Evolutionary conservation across 64 coral and sea anemone genomes (phyloP).

Genomic region (Pocillopora verrucosa): DNA sequence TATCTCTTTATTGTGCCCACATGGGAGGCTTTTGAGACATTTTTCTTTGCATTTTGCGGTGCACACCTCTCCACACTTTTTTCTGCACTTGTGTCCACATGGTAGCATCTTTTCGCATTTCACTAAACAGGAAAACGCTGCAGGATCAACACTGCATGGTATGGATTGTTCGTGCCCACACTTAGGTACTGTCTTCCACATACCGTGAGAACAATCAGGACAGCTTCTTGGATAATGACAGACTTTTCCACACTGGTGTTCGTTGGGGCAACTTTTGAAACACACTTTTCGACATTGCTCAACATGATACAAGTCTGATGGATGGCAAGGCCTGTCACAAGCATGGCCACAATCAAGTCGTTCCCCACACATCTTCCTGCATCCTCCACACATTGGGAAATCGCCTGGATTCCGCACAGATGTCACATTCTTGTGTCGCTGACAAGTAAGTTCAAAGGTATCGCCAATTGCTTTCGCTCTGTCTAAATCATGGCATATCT

Average conservation of each 20-base stretch:
- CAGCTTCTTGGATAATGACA: not conserved
- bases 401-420: not conserved
- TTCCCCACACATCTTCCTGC: not conserved
- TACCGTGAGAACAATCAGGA: not conserved
- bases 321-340: conserved; percentile 2
- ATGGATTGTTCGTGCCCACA: conserved; percentile 27
- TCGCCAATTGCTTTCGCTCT: conserved; percentile 41
- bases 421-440: conserved; percentile 3
- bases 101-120: conserved; percentile 32
- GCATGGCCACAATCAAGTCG: conserved; percentile 21
- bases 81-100: conserved; percentile 42
- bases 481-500: conserved; percentile 22
- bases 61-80: conserved; percentile 7
- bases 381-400: not conserved
- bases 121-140: not conserved
- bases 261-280: not conserved
- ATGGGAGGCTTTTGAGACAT: conserved; percentile 23
- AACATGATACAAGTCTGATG: not conserved
- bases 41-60: not conserved
- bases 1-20: conserved; percentile 16
- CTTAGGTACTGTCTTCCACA: not conserved
- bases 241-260: not conserved
- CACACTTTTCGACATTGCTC: not conserved
- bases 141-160: conserved; percentile 1
- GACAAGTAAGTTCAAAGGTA: conserved; percentile 27